Evolutionary conservation across 2,797 vertebrate genomes (phyloP).

Genomic region (Xenentodon cancila): DNA sequence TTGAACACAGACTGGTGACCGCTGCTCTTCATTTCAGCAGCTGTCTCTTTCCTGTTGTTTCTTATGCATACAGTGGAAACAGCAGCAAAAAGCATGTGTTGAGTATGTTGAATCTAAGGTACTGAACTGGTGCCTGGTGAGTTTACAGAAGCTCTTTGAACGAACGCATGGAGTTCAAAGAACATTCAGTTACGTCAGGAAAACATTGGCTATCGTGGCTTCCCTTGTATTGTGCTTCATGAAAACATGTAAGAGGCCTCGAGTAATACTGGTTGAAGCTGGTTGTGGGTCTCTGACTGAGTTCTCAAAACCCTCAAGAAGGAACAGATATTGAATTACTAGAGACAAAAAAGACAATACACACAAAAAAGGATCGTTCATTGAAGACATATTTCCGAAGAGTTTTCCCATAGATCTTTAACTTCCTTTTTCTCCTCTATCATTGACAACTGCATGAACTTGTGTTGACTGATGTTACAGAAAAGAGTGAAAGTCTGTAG

Average conservation of each 20-base stretch:
- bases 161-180: not conserved
- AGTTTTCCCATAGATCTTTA: too few species aligned
- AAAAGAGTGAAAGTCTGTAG: not conserved
- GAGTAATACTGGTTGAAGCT: not conserved
- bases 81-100: not conserved
- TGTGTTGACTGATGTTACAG: too few species aligned
- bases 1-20: not conserved
- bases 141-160: not conserved
- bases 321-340: not conserved
- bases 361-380: not conserved
- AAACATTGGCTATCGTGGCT: not conserved
- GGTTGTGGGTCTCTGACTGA: not conserved
- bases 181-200: conserved; percentile 3
- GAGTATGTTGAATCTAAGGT: not conserved
- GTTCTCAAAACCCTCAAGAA: not conserved
- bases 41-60: not conserved
- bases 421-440: too few species aligned
- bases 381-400: too few species aligned
- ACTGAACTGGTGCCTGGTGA: conserved; percentile 11
- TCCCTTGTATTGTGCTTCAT: not conserved
- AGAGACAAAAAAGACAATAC: not conserved
- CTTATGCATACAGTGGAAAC: conserved; percentile 3
- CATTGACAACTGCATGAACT: too few species aligned
- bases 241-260: not conserved
- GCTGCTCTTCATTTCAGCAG: not conserved